These are phyloP conservation scores for Ips nitidus DNA, from an alignment of 1,140 invertebrate genomes.

Conservation along the genomic window DNA sequence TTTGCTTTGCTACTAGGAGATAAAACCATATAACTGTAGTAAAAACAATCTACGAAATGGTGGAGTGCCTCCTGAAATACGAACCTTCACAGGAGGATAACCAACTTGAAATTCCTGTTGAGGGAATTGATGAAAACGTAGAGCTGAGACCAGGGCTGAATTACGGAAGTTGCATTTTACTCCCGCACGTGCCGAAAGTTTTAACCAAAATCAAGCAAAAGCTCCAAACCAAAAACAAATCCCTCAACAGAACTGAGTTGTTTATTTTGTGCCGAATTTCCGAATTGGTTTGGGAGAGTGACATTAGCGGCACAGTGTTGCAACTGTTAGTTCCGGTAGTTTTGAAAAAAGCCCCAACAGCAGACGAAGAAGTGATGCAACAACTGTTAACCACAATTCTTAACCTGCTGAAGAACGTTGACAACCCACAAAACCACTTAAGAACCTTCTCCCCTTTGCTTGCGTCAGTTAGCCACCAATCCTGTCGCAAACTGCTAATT, in stretches of 20 bases:
- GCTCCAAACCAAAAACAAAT: slow-evolving; percentile 60
- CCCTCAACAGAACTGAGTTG: slow-evolving; percentile 69
- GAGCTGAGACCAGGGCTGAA: slow-evolving; percentile 56
- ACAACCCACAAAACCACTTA: slow-evolving; percentile 65
- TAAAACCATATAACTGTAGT: slow-evolving; percentile 68
- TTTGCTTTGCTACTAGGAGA: slow-evolving; percentile 69
- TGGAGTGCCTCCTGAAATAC: slow-evolving; percentile 76
- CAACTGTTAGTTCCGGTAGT: slow-evolving; percentile 74
- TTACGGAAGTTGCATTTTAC: slow-evolving; percentile 71
- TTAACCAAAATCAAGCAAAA: slow-evolving; percentile 70
- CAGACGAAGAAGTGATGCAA: slow-evolving; percentile 61
- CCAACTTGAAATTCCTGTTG: slow-evolving; percentile 48
- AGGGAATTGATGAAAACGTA: slow-evolving; percentile 45
- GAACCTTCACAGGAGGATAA: slow-evolving; percentile 59
- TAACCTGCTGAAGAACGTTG: slow-evolving; percentile 72
- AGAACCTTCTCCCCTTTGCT: slow-evolving; percentile 67
- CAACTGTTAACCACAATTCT: slow-evolving; percentile 70
- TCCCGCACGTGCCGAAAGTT: slow-evolving; percentile 72
- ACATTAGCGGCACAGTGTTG: slow-evolving; percentile 68
- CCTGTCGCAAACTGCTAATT: slow-evolving; percentile 66
- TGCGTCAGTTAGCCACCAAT: slow-evolving; percentile 59
- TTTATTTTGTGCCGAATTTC: slow-evolving; percentile 79
- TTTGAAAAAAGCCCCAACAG: slow-evolving; percentile 59
- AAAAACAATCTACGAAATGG: slow-evolving; percentile 72
- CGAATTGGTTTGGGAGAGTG: slow-evolving; percentile 66